These are phyloP conservation scores for Sacculina carcini DNA, from an alignment of 2,888 invertebrate species.

Conservation along the genomic window DNA sequence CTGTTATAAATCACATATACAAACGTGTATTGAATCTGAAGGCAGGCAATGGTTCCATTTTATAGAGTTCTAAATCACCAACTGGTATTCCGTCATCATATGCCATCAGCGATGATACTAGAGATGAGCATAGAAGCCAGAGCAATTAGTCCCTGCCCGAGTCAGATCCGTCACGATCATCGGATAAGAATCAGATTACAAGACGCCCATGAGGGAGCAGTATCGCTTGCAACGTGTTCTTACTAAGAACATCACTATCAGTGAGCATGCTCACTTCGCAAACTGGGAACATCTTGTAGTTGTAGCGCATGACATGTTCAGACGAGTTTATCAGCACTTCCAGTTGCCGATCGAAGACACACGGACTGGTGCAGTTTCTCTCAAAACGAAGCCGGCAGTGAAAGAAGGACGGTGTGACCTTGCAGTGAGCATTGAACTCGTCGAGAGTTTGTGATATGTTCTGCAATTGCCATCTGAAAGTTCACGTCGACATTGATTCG, in stretches of 20 bases:
- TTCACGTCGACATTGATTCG: no score
- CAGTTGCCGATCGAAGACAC: constrained; percentile 16
- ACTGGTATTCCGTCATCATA: not conserved
- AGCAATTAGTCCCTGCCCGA: not conserved
- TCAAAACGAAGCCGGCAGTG: constrained; percentile 16
- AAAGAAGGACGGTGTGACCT: constrained; percentile 24
- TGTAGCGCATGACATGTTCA: constrained; percentile 17
- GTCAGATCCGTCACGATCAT: no score
- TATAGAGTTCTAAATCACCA: no score
- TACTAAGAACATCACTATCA: no score
- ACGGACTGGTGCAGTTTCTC: constrained; percentile 14
- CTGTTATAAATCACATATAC: no score
- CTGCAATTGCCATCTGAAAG: constrained; percentile 24
- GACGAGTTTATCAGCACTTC: constrained; percentile 16
- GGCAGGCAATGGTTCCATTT: no score
- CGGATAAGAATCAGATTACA: no score
- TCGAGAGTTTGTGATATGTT: constrained; percentile 21
- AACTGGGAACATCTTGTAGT: constrained; percentile 17
- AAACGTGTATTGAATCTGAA: no score
- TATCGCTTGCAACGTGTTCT: no score
- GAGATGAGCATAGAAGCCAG: not conserved
- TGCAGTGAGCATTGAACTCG: constrained; percentile 23
- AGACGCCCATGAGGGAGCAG: no score
- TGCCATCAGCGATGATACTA: not conserved
- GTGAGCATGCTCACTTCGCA: constrained; percentile 13